phyloP scores from a whole-genome alignment of 2,113 vertebrate species.

The Recurvirostra avosetta region DNA sequence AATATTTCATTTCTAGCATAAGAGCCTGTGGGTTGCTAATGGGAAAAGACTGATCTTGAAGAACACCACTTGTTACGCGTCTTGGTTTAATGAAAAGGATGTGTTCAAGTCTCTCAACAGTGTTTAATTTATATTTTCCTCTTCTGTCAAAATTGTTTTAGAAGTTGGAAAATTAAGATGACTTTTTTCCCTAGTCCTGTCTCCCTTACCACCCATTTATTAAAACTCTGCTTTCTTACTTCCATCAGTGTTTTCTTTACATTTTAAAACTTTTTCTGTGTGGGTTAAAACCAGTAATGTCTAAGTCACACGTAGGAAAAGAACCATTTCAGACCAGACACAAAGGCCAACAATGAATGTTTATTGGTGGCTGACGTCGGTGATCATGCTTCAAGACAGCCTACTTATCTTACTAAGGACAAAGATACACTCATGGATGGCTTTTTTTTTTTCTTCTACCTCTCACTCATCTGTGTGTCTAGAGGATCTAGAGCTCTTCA shows the following conservation, averaged over 20 bases:
- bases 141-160: neutral
- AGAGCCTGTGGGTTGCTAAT: neutral
- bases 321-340: neutral
- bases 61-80: neutral
- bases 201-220: neutral
- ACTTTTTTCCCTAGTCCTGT: neutral
- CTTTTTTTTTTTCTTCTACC: neutral
- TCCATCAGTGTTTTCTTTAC: neutral
- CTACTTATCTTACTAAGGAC: neutral
- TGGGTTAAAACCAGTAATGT: neutral
- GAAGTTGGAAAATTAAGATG: neutral
- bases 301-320: neutral
- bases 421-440: neutral
- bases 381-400: neutral
- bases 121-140: neutral
- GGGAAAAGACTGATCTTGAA: neutral
- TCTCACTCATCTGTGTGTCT: neutral
- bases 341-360: neutral
- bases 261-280: neutral
- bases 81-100: neutral
- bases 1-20: neutral
- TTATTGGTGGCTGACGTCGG: neutral
- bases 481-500: neutral
- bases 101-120: neutral
- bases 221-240: slow-evolving; percentile 40